These are phyloP conservation scores for Chymomyza amoena DNA, from an alignment of 2,888 invertebrate genomes.

Conservation along the genomic window DNA sequence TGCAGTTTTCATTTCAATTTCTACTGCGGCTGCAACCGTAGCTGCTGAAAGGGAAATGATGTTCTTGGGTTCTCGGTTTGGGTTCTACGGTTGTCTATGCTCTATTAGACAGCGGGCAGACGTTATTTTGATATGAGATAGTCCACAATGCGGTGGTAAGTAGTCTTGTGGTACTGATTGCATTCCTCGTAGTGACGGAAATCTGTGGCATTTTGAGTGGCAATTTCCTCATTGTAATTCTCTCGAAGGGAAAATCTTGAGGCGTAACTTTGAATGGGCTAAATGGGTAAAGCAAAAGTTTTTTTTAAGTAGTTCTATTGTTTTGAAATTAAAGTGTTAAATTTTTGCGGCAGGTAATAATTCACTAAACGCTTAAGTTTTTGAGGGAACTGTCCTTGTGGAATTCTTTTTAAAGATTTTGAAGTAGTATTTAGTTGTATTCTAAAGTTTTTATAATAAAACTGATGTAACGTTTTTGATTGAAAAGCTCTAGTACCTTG, in stretches of 20 bases:
- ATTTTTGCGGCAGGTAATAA: too few relatives aligned
- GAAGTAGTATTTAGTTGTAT: too few relatives aligned
- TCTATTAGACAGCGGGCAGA: slow-evolving; percentile 53
- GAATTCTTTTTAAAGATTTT: too few relatives aligned
- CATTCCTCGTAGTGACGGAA: slow-evolving; percentile 47
- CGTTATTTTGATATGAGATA: not conserved
- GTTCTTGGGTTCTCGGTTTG: slow-evolving; percentile 37
- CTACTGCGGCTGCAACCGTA: slow-evolving; percentile 29
- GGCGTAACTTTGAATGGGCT: too few relatives aligned
- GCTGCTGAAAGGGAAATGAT: slow-evolving; percentile 69
- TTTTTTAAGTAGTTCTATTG: too few relatives aligned
- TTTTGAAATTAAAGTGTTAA: too few relatives aligned
- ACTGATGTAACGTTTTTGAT: too few relatives aligned
- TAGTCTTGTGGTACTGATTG: slow-evolving; percentile 25
- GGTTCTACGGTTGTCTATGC: slow-evolving; percentile 28
- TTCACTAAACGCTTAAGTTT: too few relatives aligned
- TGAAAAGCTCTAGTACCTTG: too few relatives aligned
- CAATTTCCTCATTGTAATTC: slow-evolving; percentile 48
- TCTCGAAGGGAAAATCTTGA: not conserved
- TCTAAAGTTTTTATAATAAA: too few relatives aligned
- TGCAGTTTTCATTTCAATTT: slow-evolving; percentile 72
- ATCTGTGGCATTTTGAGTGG: slow-evolving; percentile 64
- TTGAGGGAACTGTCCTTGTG: too few relatives aligned
- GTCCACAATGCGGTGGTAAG: not conserved
- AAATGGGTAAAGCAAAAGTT: too few relatives aligned